Evolutionary conservation across 2,797 vertebrate genomes (phyloP), one percentile per base, ranked within the genome.

Genomic region (Sebastes nivosus): DNA sequence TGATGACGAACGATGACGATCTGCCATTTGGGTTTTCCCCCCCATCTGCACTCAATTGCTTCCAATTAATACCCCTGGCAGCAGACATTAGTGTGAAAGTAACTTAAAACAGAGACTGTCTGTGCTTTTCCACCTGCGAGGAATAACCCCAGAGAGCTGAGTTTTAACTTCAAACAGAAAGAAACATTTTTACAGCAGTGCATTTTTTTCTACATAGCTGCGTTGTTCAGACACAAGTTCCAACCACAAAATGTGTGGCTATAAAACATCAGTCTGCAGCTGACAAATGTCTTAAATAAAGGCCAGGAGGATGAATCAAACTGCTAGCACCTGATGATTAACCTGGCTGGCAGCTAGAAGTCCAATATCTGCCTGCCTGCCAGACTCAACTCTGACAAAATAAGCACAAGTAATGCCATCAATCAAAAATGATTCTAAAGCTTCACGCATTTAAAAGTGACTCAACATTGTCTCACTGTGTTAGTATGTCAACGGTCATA

Each of bases 231-330:
- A 87, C 90, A 92, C 69, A 90, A 81, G 85, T 84, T 89, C 80
- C 60, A 77, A 94, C 94, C 92, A 32, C 93, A 94, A 92, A 94
- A 93, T 95, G 86, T 65, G 84, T 22, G 66, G 89, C 90, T 92
- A 89, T 95, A 95, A 96, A 96, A 93, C 88, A 82, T 88, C 79
- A 87, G 81, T 89, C 88, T 76, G 85, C 81, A 87, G 79, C 89
- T 90, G 83, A 92, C 82, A 90, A 92, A 86, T 83, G 85, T 86
- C 81, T 93, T 94, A 93, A 93, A 91, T 94, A 88, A 88, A 95
- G 88, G 64, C 84, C 83, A 78, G 83, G 80, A 84, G 82, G 78
- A 64, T 92, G 92, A 94, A 94, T 95, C 90, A 95, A 94, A 89
- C 82, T 75, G 32, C 64, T 12, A 64, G 78, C 78, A 94, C 90